Conservation (phyloP, 2,888 invertebrate genomes). For the Hirtodrosophila histrioides region DNA sequence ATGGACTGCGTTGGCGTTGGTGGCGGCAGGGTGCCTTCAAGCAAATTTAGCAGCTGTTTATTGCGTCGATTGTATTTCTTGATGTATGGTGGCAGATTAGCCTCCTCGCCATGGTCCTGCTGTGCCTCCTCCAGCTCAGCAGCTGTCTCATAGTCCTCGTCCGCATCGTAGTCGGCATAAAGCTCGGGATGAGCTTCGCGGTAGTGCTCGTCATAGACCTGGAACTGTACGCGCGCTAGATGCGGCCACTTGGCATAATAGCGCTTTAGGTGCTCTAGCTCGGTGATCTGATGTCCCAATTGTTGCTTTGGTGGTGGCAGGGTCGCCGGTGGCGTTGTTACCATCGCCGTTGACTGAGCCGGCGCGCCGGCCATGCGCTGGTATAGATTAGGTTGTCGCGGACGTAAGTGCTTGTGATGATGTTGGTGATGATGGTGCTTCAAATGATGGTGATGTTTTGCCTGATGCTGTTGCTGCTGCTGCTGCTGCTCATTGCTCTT, state of each 20-base stretch:
- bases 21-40: slow-evolving; percentile 82
- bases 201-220: slow-evolving; percentile 77
- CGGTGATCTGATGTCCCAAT: slow-evolving; percentile 80
- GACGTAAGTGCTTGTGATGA: slow-evolving; percentile 29
- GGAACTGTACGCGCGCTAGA: slow-evolving; percentile 82
- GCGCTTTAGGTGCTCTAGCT: slow-evolving; percentile 80
- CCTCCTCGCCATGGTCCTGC: slow-evolving; percentile 68
- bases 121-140: slow-evolving; percentile 72
- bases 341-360: background rate
- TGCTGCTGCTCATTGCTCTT: slow-evolving; percentile 44
- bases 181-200: slow-evolving; percentile 72
- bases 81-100: slow-evolving; percentile 83
- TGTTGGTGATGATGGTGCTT: slow-evolving; percentile 35
- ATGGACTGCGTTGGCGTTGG: slow-evolving; percentile 54
- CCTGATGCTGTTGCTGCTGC: slow-evolving; percentile 24
- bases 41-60: slow-evolving; percentile 82
- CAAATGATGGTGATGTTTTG: slow-evolving; percentile 36
- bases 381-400: slow-evolving; percentile 49
- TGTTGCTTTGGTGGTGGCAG: slow-evolving; percentile 64
- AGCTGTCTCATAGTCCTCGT: slow-evolving; percentile 71
- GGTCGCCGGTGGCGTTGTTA: slow-evolving; percentile 48
- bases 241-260: slow-evolving; percentile 84
- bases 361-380: slow-evolving; percentile 36
- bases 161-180: slow-evolving; percentile 71
- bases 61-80: slow-evolving; percentile 83